Percentiles rank a stretch among this genome's conserved stretches.
Evolutionary conservation across 2,797 vertebrate species (phyloP).

Genomic region (Pangasius sanitwongsei): DNA sequence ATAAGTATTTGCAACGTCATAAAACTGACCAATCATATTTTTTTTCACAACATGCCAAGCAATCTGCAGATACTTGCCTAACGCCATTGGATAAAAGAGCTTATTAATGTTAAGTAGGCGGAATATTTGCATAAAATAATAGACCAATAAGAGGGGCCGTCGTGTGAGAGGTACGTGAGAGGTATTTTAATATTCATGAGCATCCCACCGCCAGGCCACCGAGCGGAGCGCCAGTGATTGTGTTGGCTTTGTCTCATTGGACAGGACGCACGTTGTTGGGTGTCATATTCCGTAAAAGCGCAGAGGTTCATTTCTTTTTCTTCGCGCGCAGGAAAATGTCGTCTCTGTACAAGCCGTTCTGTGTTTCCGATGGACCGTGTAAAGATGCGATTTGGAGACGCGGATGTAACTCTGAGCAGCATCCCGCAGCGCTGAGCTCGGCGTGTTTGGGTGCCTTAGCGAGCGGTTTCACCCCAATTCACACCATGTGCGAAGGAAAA

Average conservation of each 20-base stretch:
- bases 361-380: conserved; percentile 71
- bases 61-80: neutral
- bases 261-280: conserved; percentile 4
- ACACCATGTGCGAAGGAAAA: conserved; percentile 50
- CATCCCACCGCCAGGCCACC: conserved; percentile 51
- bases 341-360: conserved; percentile 74
- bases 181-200: conserved; percentile 67
- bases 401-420: conserved; percentile 56
- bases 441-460: conserved; percentile 48
- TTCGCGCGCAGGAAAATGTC: conserved; percentile 66
- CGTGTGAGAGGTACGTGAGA: conserved; percentile 53
- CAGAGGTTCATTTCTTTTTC: neutral
- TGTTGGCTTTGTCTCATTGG: conserved; percentile 58
- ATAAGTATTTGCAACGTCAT: no score
- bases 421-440: conserved; percentile 28
- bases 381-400: conserved; percentile 61
- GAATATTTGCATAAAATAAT: conserved; percentile 44
- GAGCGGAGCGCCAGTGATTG: conserved; percentile 53
- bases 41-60: neutral
- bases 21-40: neutral
- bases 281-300: conserved; percentile 10
- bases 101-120: conserved; percentile 61
- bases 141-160: conserved; percentile 60
- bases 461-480: conserved; percentile 52
- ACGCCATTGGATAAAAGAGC: neutral